These are phyloP conservation scores for Acleris literana DNA, from an alignment of 2,888 invertebrate genomes.

Conservation along the genomic window DNA sequence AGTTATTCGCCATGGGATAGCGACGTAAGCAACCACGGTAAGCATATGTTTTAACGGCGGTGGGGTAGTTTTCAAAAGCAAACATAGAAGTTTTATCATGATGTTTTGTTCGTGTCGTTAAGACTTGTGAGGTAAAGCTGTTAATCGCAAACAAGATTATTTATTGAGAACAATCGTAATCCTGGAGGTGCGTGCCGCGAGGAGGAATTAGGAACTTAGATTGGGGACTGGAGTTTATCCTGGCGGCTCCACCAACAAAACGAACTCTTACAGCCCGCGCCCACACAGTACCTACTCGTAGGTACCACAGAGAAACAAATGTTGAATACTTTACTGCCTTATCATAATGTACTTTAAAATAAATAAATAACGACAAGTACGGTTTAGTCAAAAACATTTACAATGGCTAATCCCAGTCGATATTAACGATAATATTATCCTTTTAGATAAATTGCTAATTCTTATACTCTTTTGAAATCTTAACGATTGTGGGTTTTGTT, in stretches of 20 bases:
- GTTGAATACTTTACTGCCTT: no score
- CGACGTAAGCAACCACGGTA: no score
- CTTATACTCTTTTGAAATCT: no score
- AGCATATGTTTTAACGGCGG: no score
- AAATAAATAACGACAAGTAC: no score
- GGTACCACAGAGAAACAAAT: neutral
- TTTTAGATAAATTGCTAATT: no score
- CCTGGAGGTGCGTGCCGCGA: constrained; percentile 50
- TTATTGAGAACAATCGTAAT: constrained; percentile 46
- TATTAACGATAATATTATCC: no score
- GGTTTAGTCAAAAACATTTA: no score
- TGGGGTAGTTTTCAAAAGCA: neutral
- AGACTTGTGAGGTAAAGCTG: constrained; percentile 24
- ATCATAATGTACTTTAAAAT: no score
- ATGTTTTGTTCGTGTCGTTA: constrained; percentile 4
- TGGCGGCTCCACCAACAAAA: neutral
- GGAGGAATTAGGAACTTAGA: constrained; percentile 61
- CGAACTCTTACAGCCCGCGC: neutral
- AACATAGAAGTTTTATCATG: neutral
- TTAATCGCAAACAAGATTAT: constrained; percentile 29
- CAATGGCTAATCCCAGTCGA: no score
- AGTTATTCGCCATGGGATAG: no score
- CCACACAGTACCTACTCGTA: neutral
- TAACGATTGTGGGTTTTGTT: no score
- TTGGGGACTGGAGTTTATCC: constrained; percentile 46